These are phyloP conservation scores for Seira ritae DNA, from an alignment of 2,888 invertebrate species.

Conservation along the genomic window DNA sequence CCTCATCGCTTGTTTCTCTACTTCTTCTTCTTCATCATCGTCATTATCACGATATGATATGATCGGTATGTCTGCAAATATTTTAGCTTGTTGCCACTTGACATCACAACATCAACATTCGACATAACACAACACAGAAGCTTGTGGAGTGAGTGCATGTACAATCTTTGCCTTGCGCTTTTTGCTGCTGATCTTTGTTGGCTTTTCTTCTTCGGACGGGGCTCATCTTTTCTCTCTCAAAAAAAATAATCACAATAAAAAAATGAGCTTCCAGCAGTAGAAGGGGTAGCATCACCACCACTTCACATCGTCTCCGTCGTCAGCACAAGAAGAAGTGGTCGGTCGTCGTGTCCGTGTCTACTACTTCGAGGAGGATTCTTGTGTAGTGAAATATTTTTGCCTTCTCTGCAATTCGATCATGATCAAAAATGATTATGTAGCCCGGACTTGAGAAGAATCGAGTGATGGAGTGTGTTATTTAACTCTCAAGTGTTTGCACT, in stretches of 20 bases:
- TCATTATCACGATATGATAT: not conserved
- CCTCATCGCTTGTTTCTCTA: not conserved
- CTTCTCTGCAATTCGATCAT: too few species aligned
- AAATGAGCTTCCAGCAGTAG: slow-evolving; percentile 9
- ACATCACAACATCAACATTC: slow-evolving; percentile 27
- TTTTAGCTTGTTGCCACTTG: slow-evolving; percentile 49
- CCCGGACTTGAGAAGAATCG: not conserved
- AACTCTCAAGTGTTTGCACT: slow-evolving; percentile 51
- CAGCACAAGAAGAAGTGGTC: slow-evolving; percentile 6
- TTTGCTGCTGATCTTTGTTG: slow-evolving; percentile 9
- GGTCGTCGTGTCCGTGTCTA: not conserved
- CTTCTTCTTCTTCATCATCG: not conserved
- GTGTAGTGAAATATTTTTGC: not conserved
- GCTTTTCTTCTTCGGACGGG: too few species aligned
- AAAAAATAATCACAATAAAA: not conserved
- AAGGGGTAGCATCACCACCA: not conserved
- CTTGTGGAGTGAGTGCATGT: not conserved
- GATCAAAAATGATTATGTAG: too few species aligned
- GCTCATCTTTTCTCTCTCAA: not conserved
- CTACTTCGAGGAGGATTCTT: not conserved
- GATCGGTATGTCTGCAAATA: slow-evolving; percentile 50
- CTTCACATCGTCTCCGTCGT: too few species aligned
- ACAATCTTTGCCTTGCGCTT: too few species aligned
- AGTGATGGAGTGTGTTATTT: not conserved
- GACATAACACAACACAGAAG: slow-evolving; percentile 14